Conservation (phyloP, 1,140 invertebrate genomes). For the Triops longicaudatus region DNA sequence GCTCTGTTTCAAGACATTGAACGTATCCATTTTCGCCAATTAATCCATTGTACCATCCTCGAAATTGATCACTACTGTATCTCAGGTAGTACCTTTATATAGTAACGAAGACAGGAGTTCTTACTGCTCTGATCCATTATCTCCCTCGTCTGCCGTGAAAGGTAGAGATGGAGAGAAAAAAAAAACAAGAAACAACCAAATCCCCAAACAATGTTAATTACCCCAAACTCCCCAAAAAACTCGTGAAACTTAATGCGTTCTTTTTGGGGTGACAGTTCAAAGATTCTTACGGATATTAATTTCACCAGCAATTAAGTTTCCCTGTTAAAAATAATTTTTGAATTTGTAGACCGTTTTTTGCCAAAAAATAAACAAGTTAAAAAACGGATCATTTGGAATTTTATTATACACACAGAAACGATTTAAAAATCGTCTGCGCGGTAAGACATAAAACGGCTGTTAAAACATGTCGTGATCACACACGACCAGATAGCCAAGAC, state of each 20-base stretch:
- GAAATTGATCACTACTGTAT: slow-evolving; percentile 15
- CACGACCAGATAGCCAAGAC: too few species aligned
- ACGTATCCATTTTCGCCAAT: not conserved
- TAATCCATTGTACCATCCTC: not conserved
- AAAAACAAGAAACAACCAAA: not conserved
- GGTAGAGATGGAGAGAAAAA: not conserved
- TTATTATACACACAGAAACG: too few species aligned
- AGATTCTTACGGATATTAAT: slow-evolving; percentile 7
- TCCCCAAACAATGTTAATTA: not conserved
- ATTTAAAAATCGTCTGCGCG: not conserved
- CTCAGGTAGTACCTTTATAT: slow-evolving; percentile 8
- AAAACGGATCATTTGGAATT: not conserved
- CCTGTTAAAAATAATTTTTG: not conserved
- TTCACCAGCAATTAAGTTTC: not conserved
- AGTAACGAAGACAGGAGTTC: slow-evolving; percentile 8
- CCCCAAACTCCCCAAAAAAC: not conserved
- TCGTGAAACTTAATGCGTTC: not conserved
- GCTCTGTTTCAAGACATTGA: not conserved
- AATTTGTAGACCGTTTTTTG: slow-evolving; percentile 15
- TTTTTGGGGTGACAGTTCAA: not conserved
- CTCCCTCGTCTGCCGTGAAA: not conserved
- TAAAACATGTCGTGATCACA: not conserved
- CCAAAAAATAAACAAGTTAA: slow-evolving; percentile 16
- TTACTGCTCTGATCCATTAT: not conserved
- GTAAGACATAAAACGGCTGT: not conserved